Conservation (phyloP, 2,797 vertebrate genomes). For the Ambastaia sidthimunki region DNA sequence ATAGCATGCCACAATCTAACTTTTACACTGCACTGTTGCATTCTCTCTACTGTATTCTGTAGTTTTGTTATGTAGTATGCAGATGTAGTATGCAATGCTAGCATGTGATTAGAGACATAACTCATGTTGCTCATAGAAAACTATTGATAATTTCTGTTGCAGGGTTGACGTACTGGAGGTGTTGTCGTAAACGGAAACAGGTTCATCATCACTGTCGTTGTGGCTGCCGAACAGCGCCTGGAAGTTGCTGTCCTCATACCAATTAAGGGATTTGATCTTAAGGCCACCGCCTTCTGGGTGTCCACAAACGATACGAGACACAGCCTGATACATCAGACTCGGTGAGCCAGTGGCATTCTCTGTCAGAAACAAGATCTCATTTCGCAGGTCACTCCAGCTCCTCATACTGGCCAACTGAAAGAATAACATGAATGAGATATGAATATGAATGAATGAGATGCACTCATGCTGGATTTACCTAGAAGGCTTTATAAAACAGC, state of each 20-base stretch:
- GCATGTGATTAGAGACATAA: no score
- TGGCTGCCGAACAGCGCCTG: slow-evolving; percentile 92
- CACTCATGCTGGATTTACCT: background rate
- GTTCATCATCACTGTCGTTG: slow-evolving; percentile 84
- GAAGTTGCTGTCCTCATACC: slow-evolving; percentile 98
- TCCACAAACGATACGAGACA: slow-evolving; percentile 92
- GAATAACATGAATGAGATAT: background rate
- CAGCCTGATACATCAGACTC: slow-evolving; percentile 88
- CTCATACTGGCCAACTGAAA: slow-evolving; percentile 86
- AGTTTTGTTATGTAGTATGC: background rate
- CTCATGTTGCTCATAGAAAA: background rate
- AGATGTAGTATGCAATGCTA: background rate
- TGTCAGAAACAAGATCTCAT: slow-evolving; percentile 89
- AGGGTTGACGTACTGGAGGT: slow-evolving; percentile 85
- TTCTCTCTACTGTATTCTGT: background rate
- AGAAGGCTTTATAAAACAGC: background rate
- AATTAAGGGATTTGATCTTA: slow-evolving; percentile 97
- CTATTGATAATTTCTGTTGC: background rate
- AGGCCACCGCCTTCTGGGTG: slow-evolving; percentile 93
- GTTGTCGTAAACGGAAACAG: slow-evolving; percentile 85
- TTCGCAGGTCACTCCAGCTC: slow-evolving; percentile 92
- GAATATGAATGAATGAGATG: background rate
- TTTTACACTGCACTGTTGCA: background rate
- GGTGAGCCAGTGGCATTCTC: slow-evolving; percentile 86
- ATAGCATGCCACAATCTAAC: no score